phyloP scores from a whole-genome alignment of 2,113 vertebrate genomes.

The Macrotis lagotis region DNA sequence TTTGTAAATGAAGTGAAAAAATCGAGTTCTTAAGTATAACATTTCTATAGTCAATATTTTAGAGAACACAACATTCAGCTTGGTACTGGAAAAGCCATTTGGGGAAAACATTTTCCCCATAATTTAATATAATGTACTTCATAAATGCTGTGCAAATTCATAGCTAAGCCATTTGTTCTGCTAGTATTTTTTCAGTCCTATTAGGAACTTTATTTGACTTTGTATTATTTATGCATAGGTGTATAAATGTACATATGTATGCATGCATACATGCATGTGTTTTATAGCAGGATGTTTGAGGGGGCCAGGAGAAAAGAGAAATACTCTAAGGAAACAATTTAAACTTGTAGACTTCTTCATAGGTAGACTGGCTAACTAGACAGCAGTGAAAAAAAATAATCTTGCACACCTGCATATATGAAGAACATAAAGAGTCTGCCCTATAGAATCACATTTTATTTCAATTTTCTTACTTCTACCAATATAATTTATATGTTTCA shows the following conservation, averaged over 20 bases:
- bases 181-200: neutral
- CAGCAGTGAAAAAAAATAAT: neutral
- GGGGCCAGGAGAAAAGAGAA: neutral
- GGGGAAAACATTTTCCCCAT: conserved; percentile 1
- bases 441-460: neutral
- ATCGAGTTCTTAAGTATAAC: neutral
- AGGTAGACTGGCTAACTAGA: neutral
- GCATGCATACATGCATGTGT: neutral
- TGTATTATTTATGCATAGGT: neutral
- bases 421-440: too few relatives aligned
- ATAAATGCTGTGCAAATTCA: conserved; percentile 17
- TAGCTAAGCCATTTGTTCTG: conserved; percentile 17
- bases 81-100: neutral
- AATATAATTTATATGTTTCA: neutral
- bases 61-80: neutral
- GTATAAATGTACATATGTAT: neutral
- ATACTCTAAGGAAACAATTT: neutral
- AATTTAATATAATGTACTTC: conserved; percentile 38
- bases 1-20: neutral
- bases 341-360: neutral
- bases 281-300: neutral
- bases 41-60: neutral
- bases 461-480: neutral
- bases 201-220: neutral
- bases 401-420: accelerated